These are phyloP conservation scores for Terrapene triunguis DNA, from an alignment of 2,113 vertebrate species.

Conservation along the genomic window DNA sequence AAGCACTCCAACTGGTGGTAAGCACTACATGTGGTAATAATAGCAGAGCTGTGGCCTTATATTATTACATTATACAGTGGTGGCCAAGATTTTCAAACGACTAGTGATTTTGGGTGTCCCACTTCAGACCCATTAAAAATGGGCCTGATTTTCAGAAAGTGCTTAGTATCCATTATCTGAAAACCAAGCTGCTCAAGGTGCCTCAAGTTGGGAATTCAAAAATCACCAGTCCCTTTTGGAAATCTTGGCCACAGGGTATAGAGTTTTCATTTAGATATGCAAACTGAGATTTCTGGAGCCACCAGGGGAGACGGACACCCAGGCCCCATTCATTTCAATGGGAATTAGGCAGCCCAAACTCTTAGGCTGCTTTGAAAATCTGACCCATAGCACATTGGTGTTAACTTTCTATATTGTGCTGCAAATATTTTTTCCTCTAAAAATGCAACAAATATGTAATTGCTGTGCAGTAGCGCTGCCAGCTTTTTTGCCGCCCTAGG, in stretches of 20 bases:
- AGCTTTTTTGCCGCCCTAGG: too few relatives aligned
- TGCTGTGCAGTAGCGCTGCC: too few relatives aligned
- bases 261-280: background rate
- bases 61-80: rapidly evolving
- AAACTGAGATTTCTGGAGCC: background rate
- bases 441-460: background rate
- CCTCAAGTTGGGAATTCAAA: background rate
- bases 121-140: background rate
- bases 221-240: background rate
- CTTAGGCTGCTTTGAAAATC: background rate
- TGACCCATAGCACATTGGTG: background rate
- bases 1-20: rapidly evolving
- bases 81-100: background rate
- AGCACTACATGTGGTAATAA: background rate
- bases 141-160: background rate
- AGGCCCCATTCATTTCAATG: background rate
- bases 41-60: rapidly evolving
- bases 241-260: background rate
- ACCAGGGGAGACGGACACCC: background rate
- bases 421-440: background rate
- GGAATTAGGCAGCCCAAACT: background rate
- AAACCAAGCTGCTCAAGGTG: background rate
- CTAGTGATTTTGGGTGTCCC: background rate
- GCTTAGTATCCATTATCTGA: background rate
- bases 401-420: background rate